Conservation (phyloP, 2,888 invertebrate species). For the Agrotis clavis region DNA sequence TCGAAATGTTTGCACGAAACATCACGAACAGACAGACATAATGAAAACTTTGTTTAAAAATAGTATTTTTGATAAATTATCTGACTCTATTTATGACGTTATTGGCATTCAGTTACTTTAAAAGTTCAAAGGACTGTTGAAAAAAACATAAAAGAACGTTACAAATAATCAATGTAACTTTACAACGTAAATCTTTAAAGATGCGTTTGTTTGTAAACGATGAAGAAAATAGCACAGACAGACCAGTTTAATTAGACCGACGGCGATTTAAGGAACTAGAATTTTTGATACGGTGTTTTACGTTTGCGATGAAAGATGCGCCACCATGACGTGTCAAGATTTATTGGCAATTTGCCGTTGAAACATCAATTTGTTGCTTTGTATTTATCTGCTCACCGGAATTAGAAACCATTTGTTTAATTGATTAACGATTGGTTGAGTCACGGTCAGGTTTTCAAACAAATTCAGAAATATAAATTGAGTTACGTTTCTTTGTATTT, state of each 20-base stretch:
- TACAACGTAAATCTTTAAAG: slow-evolving; percentile 45
- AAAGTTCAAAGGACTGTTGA: slow-evolving; percentile 43
- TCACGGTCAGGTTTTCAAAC: slow-evolving; percentile 18
- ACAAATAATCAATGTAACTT: slow-evolving; percentile 45
- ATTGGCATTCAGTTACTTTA: slow-evolving; percentile 30
- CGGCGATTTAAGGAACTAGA: slow-evolving; percentile 6
- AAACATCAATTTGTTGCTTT: slow-evolving; percentile 35
- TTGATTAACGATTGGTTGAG: slow-evolving; percentile 35
- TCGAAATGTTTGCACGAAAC: slow-evolving; percentile 21
- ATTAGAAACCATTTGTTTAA: slow-evolving; percentile 41
- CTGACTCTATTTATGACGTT: slow-evolving; percentile 1
- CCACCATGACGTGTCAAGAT: slow-evolving; percentile 22
- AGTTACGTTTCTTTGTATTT: slow-evolving; percentile 1
- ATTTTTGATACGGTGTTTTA: background rate
- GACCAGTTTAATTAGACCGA: slow-evolving; percentile 15
- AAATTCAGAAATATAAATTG: background rate
- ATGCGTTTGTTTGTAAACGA: slow-evolving; percentile 23
- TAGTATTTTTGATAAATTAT: slow-evolving; percentile 37
- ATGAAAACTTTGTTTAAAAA: slow-evolving; percentile 20
- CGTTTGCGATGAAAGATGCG: slow-evolving; percentile 23
- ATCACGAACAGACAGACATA: slow-evolving; percentile 13
- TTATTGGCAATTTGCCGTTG: slow-evolving; percentile 6
- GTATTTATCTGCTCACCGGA: slow-evolving; percentile 34
- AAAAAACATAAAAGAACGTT: slow-evolving; percentile 25
- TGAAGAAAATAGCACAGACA: slow-evolving; percentile 12